Conservation (phyloP, 2,888 invertebrate species). For the Watsonalla binaria region DNA sequence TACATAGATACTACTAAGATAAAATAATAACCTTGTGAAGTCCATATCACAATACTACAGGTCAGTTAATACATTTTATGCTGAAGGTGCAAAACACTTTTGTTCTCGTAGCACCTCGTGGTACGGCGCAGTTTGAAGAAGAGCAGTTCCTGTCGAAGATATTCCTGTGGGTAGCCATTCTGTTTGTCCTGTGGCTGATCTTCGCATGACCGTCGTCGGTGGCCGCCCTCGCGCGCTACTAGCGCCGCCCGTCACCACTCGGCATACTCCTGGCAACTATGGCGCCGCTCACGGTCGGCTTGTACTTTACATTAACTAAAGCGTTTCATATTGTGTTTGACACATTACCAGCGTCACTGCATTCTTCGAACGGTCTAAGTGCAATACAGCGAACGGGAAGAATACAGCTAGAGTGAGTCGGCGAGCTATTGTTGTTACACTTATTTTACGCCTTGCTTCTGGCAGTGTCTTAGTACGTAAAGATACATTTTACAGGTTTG, state of each 20-base stretch:
- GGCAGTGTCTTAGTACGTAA: no score
- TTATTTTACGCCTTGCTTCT: no score
- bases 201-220: conserved; percentile 82
- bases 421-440: no score
- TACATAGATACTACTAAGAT: not conserved
- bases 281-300: not conserved
- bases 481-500: no score
- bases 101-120: conserved; percentile 81
- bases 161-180: conserved; percentile 94
- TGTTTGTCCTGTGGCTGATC: conserved; percentile 95
- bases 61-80: no score
- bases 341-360: no score
- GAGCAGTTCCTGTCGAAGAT: conserved; percentile 95
- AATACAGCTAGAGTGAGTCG: no score
- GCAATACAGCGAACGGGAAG: no score
- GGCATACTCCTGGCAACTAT: not conserved
- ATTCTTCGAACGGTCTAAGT: no score
- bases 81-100: no score
- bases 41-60: no score
- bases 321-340: no score
- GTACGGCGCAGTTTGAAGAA: conserved; percentile 92
- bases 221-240: conserved; percentile 11
- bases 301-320: not conserved
- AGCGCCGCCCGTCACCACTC: not conserved
- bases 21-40: not conserved